A percentile compares a stretch with the other conserved stretches of the same genome.
Conservation (phyloP, 2,797 vertebrate genomes). For the Chaetophractus vellerosus region DNA sequence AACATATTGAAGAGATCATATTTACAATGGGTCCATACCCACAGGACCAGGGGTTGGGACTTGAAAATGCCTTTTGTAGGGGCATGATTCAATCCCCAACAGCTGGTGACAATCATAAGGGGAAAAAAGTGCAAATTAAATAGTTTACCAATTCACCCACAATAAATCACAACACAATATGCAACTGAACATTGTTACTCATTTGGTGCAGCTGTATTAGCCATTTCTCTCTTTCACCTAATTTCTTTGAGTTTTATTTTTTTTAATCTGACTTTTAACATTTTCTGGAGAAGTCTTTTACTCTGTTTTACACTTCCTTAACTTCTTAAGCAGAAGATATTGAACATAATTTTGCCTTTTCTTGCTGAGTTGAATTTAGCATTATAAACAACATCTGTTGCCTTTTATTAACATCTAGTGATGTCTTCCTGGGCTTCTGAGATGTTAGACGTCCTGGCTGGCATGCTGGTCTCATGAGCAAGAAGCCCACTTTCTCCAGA, state of each 20-base stretch:
- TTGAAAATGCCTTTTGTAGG: no score
- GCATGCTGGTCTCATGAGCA: background rate
- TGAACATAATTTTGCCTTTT: constrained; percentile 32
- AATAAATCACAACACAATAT: background rate
- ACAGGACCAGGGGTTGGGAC: no score
- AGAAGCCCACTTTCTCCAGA: background rate
- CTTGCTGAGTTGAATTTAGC: constrained; percentile 20
- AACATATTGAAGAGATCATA: no score
- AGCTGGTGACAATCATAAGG: background rate
- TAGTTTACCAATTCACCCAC: background rate
- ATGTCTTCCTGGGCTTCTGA: background rate
- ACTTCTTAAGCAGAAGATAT: constrained; percentile 44
- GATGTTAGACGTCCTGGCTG: background rate
- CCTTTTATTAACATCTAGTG: background rate
- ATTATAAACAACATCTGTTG: background rate
- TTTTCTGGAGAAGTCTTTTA: background rate
- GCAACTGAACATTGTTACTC: background rate
- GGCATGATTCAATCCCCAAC: no score
- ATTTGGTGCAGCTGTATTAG: background rate
- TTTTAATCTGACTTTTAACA: background rate
- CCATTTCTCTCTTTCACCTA: background rate
- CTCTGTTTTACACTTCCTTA: background rate
- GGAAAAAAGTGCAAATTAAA: background rate
- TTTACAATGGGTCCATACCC: no score
- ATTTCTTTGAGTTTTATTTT: background rate